A percentile compares a stretch with the other conserved stretches of the same genome.
Evolutionary conservation across 2,888 invertebrate genomes (phyloP).

Genomic region (Agapostemon virescens): DNA sequence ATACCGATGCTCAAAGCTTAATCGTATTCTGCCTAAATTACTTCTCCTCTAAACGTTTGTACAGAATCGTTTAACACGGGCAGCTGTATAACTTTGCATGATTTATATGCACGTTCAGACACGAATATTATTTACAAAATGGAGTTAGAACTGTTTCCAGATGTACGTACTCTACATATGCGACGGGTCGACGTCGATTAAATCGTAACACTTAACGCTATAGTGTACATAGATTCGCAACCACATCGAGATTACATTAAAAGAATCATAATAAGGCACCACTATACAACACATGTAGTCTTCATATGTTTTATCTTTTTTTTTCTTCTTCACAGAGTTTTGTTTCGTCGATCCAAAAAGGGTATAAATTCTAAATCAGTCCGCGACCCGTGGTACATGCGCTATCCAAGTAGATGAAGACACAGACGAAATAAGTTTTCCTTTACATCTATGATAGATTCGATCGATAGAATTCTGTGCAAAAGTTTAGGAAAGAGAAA

Average conservation of each 20-base stretch:
- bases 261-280: slow-evolving; percentile 53
- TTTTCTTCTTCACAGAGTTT: slow-evolving; percentile 15
- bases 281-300: slow-evolving; percentile 48
- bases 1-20: slow-evolving; percentile 50
- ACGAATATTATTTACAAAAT: slow-evolving; percentile 52
- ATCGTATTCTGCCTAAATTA: slow-evolving; percentile 43
- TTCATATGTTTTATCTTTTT: slow-evolving; percentile 19
- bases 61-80: slow-evolving; percentile 42
- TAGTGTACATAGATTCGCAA: slow-evolving; percentile 30
- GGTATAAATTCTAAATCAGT: slow-evolving; percentile 53
- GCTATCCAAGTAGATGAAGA: slow-evolving; percentile 24
- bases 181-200: slow-evolving; percentile 31
- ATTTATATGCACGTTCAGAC: slow-evolving; percentile 23
- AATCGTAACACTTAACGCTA: slow-evolving; percentile 45
- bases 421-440: slow-evolving; percentile 71
- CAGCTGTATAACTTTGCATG: slow-evolving; percentile 19
- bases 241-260: slow-evolving; percentile 40
- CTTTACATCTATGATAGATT: slow-evolving; percentile 67
- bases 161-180: slow-evolving; percentile 17
- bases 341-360: slow-evolving; percentile 26
- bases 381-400: slow-evolving; percentile 24
- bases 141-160: slow-evolving; percentile 17
- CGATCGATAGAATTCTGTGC: slow-evolving; percentile 73
- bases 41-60: slow-evolving; percentile 48
- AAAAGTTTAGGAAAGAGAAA: slow-evolving; percentile 74